These are phyloP conservation scores for Ceratitis capitata DNA, from an alignment of 1,140 invertebrate species.

Conservation along the genomic window DNA sequence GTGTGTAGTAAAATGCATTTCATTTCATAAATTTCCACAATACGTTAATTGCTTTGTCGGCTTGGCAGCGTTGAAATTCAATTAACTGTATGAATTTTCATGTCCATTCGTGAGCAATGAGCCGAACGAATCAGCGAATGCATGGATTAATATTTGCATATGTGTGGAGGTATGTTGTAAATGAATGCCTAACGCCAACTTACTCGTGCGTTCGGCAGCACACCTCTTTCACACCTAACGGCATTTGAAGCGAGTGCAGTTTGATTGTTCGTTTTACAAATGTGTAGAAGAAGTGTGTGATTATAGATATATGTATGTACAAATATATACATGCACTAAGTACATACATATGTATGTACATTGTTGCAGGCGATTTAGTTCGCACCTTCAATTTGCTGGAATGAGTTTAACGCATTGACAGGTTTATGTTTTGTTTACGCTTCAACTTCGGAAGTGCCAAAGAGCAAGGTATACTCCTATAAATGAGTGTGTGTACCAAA, in stretches of 20 bases:
- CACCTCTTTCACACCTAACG: slow-evolving; percentile 11
- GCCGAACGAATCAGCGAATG: background rate
- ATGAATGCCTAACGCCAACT: too few relatives aligned
- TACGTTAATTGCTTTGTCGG: slow-evolving; percentile 5
- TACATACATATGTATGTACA: background rate
- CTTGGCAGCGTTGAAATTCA: slow-evolving; percentile 4
- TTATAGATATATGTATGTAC: background rate
- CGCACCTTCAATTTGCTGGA: slow-evolving; percentile 54
- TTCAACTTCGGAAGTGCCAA: slow-evolving; percentile 39
- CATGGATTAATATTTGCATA: too few relatives aligned
- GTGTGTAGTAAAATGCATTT: background rate
- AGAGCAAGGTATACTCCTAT: background rate
- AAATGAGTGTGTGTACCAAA: background rate
- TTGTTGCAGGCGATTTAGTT: slow-evolving; percentile 43
- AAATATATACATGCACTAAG: background rate
- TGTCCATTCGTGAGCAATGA: too few relatives aligned
- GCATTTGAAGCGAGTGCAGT: too few relatives aligned
- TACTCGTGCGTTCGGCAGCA: background rate
- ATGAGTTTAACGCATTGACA: slow-evolving; percentile 63
- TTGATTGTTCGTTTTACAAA: background rate
- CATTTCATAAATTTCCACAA: slow-evolving; percentile 5
- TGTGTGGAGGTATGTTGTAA: too few relatives aligned
- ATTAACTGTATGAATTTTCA: slow-evolving; percentile 37
- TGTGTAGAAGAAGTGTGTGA: background rate
- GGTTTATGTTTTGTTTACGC: slow-evolving; percentile 65